Percentiles rank a stretch among this genome's conserved stretches.
Evolutionary conservation across 2,113 vertebrate species (phyloP).

Genomic region (Heptranchias perlo): DNA sequence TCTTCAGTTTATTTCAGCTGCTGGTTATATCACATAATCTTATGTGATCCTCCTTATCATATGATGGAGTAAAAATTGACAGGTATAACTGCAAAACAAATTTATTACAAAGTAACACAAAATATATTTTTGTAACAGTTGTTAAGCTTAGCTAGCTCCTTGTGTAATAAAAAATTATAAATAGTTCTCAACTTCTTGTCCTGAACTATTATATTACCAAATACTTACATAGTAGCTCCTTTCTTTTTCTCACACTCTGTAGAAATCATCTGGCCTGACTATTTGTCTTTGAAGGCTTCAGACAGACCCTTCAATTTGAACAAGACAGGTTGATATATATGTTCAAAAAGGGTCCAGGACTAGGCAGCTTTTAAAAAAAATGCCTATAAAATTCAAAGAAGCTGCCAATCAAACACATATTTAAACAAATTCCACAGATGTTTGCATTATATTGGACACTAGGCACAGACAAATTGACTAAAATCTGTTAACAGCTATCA

Average conservation of each 20-base stretch:
- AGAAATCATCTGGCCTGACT: neutral
- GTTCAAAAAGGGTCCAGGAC: neutral
- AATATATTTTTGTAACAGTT: neutral
- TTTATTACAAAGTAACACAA: no score
- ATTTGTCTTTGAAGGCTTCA: neutral
- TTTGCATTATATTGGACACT: neutral
- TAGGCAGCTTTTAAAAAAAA: neutral
- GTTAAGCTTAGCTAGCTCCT: neutral
- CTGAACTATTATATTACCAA: neutral
- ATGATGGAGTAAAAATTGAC: neutral
- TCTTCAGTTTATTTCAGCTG: neutral
- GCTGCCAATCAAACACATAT: neutral
- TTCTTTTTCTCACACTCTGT: neutral
- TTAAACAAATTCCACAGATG: neutral
- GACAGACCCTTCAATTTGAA: neutral
- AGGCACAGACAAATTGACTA: neutral
- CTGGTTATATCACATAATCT: neutral
- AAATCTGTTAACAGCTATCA: neutral
- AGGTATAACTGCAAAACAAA: no score
- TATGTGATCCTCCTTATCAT: neutral
- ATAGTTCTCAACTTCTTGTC: neutral
- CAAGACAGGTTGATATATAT: neutral
- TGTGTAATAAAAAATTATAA: neutral
- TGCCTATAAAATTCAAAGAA: neutral
- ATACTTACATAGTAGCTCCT: no score